Conservation (phyloP, 2,888 invertebrate genomes). For the Emmelina monodactyla region DNA sequence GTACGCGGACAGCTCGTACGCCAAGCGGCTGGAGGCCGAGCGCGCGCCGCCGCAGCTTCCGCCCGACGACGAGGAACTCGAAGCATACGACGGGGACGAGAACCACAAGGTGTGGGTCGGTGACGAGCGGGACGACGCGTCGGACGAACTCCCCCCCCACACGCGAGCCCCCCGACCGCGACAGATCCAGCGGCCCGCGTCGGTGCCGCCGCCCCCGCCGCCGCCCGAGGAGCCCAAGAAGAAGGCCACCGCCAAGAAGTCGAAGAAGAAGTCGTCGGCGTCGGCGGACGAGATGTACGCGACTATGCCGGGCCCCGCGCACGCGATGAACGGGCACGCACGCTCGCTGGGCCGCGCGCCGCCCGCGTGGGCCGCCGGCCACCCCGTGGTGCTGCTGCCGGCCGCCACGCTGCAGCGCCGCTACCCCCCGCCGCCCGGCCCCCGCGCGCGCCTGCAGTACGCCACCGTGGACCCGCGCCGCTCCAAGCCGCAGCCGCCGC, state of each 20-base stretch:
- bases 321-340: slow-evolving; percentile 53
- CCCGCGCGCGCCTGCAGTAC: slow-evolving; percentile 54
- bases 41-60: slow-evolving; percentile 44
- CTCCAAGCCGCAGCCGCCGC: slow-evolving; percentile 68
- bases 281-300: slow-evolving; percentile 68
- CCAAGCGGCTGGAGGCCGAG: slow-evolving; percentile 78
- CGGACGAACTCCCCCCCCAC: slow-evolving; percentile 70
- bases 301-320: slow-evolving; percentile 58
- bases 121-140: slow-evolving; percentile 77
- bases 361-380: slow-evolving; percentile 53
- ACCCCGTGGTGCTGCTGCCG: slow-evolving; percentile 51
- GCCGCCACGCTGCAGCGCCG: slow-evolving; percentile 64
- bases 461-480: slow-evolving; percentile 71
- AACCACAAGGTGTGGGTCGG: slow-evolving; percentile 95
- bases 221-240: slow-evolving; percentile 73
- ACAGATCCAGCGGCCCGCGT: slow-evolving; percentile 80
- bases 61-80: slow-evolving; percentile 75
- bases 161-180: slow-evolving; percentile 78
- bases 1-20: slow-evolving; percentile 95
- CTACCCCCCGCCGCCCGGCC: slow-evolving; percentile 67
- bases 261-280: slow-evolving; percentile 65
- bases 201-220: slow-evolving; percentile 86
- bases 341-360: slow-evolving; percentile 52
- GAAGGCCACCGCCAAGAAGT: slow-evolving; percentile 62
- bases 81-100: slow-evolving; percentile 89